phyloP scores from a whole-genome alignment of 1,140 invertebrate species.

The Euwallacea similis region DNA sequence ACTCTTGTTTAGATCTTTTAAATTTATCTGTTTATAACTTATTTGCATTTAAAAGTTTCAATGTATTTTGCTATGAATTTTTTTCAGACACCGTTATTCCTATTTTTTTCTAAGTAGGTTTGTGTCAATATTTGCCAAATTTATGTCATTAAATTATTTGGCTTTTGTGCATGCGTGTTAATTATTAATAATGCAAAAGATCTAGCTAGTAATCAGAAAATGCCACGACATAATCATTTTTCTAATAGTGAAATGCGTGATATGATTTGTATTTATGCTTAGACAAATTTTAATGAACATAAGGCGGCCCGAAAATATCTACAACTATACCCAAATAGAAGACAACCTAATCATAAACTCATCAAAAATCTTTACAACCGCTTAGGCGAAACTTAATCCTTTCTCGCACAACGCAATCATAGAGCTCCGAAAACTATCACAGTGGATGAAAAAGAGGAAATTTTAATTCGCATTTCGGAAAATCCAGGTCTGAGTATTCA shows the following conservation, averaged over 20 bases:
- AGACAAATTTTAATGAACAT: conserved; percentile 1
- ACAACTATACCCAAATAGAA: conserved; percentile 10
- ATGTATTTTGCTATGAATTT: too few species aligned
- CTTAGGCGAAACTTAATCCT: conserved; percentile 10
- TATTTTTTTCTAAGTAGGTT: not conserved
- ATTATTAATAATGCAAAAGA: not conserved
- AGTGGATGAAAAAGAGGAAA: not conserved
- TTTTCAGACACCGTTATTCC: too few species aligned
- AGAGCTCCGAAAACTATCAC: not conserved
- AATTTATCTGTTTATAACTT: too few species aligned
- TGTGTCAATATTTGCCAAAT: not conserved
- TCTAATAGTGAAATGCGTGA: not conserved
- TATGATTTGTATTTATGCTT: conserved; percentile 6
- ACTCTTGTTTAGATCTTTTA: too few species aligned
- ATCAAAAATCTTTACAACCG: not conserved
- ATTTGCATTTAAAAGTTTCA: too few species aligned
- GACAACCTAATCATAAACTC: conserved; percentile 1
- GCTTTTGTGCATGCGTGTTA: not conserved
- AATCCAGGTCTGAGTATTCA: not conserved
- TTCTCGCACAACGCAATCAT: not conserved
- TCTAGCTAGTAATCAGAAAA: not conserved
- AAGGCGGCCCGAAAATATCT: not conserved
- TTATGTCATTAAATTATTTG: not conserved
- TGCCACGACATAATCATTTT: conserved; percentile 5
- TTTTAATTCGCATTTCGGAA: conserved; percentile 1